Base-by-base conservation (phyloP, 1,140 invertebrate genomes). In the Procambarus clarkii region DNA sequence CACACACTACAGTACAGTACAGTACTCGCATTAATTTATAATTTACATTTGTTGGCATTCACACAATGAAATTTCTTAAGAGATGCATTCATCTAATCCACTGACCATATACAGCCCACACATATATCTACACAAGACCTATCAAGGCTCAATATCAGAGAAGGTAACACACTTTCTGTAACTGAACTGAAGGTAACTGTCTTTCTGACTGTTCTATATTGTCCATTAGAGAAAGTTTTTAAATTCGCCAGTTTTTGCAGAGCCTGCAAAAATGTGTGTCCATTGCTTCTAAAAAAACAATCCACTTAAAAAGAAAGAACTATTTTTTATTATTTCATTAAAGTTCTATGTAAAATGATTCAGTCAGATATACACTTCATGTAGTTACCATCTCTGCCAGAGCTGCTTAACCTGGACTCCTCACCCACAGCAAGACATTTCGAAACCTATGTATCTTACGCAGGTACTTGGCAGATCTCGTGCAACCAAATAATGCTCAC, bases 371-470 rank as follows among this genome's bases (percentile, higher is more conserved):
- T 9, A 74, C 69, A 74, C 8, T 74, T 74, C 69, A 34, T 34
- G 34, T 24, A 74, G 69, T 74, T 74, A 74, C n/a, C 69, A 74
- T 7, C 69, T n/a, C n/a, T 74, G 8, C 34, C 24, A 34, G 69
- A 74, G 69, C 69, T 34, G n/a, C 69, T 74, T 74, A 74, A 74
- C 69, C 69, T 74, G 69, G 69, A 74, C 69, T 15, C 69, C 69
- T 74, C 69, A 74, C 34, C n/a, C 69, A 74, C 69, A 74, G 69
- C 69, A 74, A 74, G 24, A 74, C 69, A 34, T 15, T 74, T 74
- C 69, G 34, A 11, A 74, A 74, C 69, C n/a, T 74, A n/a, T 34
- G 69, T 74, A 74, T 74, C 69, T 34, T 74, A 74, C 69, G 34
- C 69, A 74, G 69, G 69, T 74, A 74, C 69, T 21, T 21, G 21